Evolutionary conservation across 2,888 invertebrate genomes (phyloP).

Genomic region (Ectemnius continuus): DNA sequence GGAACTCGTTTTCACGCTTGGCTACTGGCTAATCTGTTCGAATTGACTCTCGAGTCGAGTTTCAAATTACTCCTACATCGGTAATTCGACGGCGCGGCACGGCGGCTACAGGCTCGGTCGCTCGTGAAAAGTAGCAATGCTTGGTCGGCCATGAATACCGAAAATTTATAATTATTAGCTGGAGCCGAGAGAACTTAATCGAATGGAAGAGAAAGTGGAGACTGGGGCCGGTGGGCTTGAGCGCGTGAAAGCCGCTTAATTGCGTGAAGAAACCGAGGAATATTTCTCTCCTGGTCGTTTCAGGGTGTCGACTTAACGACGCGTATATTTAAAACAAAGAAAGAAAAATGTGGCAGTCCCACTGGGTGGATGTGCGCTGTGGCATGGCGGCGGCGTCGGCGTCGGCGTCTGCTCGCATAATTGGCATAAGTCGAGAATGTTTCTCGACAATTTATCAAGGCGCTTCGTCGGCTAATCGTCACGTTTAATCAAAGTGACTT

Average conservation of each 20-base stretch:
- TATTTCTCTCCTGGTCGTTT: slow-evolving; percentile 32
- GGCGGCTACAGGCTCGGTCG: no score
- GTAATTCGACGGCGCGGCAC: no score
- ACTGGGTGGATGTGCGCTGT: neutral
- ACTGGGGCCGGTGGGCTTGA: slow-evolving; percentile 1
- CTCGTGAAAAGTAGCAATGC: slow-evolving; percentile 4
- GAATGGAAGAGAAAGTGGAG: slow-evolving; percentile 33
- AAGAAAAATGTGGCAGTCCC: slow-evolving; percentile 21
- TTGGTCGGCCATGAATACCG: slow-evolving; percentile 30
- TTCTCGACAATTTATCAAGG: slow-evolving; percentile 48
- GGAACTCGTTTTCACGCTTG: no score
- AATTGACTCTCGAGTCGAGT: no score
- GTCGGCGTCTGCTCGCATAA: slow-evolving; percentile 25
- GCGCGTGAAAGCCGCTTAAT: slow-evolving; percentile 21
- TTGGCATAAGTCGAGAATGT: slow-evolving; percentile 42
- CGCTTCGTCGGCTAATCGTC: slow-evolving; percentile 53
- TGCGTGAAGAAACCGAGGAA: slow-evolving; percentile 22
- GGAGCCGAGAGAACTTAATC: slow-evolving; percentile 34
- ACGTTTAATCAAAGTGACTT: slow-evolving; percentile 62
- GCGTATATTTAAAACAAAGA: slow-evolving; percentile 25
- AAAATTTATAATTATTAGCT: slow-evolving; percentile 51
- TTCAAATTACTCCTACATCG: no score
- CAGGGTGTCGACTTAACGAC: slow-evolving; percentile 31
- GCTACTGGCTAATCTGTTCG: no score
- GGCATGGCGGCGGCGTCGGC: no score